Evolutionary conservation across 1,140 invertebrate species (phyloP), one percentile per base, ranked within the genome.

Genomic region (Diprion similis): DNA sequence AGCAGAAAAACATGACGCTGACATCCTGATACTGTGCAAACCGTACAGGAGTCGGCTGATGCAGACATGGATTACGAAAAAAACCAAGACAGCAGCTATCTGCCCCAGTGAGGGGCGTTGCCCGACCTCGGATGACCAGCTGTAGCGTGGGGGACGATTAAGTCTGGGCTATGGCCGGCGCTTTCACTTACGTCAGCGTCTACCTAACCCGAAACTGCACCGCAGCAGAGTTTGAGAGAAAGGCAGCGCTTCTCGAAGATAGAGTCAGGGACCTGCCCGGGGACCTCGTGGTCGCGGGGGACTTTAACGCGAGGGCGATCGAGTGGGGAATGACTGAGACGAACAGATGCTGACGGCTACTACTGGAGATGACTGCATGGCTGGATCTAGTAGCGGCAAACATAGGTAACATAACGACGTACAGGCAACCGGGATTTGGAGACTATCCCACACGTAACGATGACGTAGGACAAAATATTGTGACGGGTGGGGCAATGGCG

Each of bases 381-480:
- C 71, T 71, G 64, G 71, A 70, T 17, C 68, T 74, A n/a, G 64
- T 45, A 13, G 74, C 66, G 64, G 66, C 68, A 72, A 75, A 75
- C 48, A 73, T 65, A 13, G 72, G 72, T 48, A 48, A 69, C 46
- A 66, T 18, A 13, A 46, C 66, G n/a, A 75, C 74, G 11, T 75
- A 68, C 74, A 72, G 71, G 65, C 66, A 71, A 68, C 74, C 75
- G 68, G 75, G 75, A 10, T 76, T 51, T 46, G 69, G 68, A 13
- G 46, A 73, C 18, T 66, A 76, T 73, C 15, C 59, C 64, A 10
- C 71, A 76, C 24, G 73, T 75, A 17, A 71, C 73, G 65, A 24
- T 71, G 66, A 73, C 68, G n/a, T 51, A 66, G 18, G 72, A 73
- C 67, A 51, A 51, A 59, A 51, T 64, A 59, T 48, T 69, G 67